These are phyloP conservation scores for Antheraea assamensis DNA, from an alignment of 2,888 invertebrate genomes.

Conservation along the genomic window DNA sequence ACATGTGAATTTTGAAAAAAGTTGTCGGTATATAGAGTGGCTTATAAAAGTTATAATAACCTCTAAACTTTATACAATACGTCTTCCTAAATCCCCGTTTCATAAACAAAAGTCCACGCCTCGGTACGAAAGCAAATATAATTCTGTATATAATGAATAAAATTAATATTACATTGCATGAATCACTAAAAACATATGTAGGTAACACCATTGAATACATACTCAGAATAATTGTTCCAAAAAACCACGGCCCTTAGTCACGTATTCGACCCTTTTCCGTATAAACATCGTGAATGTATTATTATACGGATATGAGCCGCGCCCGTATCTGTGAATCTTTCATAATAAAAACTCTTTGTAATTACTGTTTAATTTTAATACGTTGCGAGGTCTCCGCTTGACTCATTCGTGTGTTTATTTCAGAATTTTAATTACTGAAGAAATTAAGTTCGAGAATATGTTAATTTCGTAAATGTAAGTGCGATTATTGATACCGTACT, in stretches of 20 bases:
- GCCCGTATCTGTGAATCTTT: conserved; percentile 6
- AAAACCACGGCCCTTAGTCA: background rate
- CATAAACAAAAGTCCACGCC: no score
- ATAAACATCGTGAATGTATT: conserved; percentile 1
- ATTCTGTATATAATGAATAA: background rate
- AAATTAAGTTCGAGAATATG: background rate
- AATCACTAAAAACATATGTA: background rate
- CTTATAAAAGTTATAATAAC: no score
- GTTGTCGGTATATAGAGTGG: no score
- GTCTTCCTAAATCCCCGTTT: no score
- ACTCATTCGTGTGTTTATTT: background rate
- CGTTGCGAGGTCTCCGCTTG: background rate
- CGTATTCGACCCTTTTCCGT: conserved; percentile 5
- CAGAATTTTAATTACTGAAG: background rate
- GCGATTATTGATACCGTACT: no score
- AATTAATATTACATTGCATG: background rate
- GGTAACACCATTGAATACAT: background rate
- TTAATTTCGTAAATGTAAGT: background rate
- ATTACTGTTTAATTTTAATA: conserved; percentile 12
- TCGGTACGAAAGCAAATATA: background rate
- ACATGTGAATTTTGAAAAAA: no score
- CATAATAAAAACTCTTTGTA: conserved; percentile 5
- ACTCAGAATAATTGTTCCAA: background rate
- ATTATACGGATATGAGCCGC: background rate
- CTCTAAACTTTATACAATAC: no score